Conservation (phyloP, 2,797 vertebrate species). For the Sebastes steindachneri region DNA sequence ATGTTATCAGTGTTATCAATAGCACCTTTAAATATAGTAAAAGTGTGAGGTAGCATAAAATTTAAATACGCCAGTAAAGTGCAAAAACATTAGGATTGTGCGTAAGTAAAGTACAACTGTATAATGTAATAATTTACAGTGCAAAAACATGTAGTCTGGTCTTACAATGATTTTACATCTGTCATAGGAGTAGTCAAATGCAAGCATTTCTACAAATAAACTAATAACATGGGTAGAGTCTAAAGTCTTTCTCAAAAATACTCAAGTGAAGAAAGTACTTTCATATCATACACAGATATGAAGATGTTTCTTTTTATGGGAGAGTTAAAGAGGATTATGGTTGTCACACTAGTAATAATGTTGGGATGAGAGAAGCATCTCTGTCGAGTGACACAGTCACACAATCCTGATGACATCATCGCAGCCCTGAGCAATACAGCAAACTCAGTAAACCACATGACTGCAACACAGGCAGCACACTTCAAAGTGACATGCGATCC, state of each 20-base stretch:
- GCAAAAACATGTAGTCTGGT: not conserved
- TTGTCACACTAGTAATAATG: not conserved
- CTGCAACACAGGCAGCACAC: not conserved
- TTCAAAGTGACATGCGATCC: constrained; percentile 40
- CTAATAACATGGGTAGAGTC: not conserved
- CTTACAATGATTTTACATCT: not conserved
- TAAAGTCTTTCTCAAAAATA: no score
- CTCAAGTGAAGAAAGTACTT: no score
- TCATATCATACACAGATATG: no score
- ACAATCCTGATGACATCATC: not conserved
- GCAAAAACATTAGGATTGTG: no score
- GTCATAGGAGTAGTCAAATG: not conserved
- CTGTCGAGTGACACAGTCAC: not conserved
- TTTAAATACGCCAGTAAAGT: no score
- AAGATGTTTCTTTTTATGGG: no score
- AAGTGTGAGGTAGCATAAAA: not conserved
- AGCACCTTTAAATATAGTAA: not conserved
- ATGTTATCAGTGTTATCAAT: no score
- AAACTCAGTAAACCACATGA: not conserved
- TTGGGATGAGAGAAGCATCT: not conserved
- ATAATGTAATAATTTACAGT: not conserved
- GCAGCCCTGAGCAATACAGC: not conserved
- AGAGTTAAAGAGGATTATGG: not conserved
- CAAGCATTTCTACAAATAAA: not conserved
- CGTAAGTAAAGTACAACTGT: no score